Evolutionary conservation across 2,888 invertebrate genomes (phyloP), one percentile per base, ranked within the genome.

Genomic region (Drosophila lutescens): DNA sequence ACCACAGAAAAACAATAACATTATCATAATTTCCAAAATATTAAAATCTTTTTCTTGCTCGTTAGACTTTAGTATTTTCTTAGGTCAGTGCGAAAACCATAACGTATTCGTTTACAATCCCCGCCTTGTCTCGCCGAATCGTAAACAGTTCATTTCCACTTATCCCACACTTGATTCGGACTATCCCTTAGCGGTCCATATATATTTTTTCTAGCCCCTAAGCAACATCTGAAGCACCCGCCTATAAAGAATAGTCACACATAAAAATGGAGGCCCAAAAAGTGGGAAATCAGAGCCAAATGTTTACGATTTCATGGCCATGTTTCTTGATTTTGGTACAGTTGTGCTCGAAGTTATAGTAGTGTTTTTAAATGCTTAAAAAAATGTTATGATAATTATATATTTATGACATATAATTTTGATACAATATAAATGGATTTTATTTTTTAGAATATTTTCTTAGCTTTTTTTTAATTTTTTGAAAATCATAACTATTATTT

Each of bases 241-340:
- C n/a, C 65, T 26, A 66, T 66, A 66, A 66, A 66, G 65, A 66
- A 66, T 34, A 66, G 67, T 54, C 67, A 34, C 67, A 47, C 74
- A 67, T 61, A 67, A 56, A 67, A 54, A 44, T 32, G 26, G 43
- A 10, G 30, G 41, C 41, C 46, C 12, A 13, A 56, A 40, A 34
- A 23, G 32, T 23, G 13, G 58, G 32, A 61, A 85, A 82, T 77
- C 80, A 61, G 53, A 65, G 56, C 66, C 59, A 79, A 82, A 72
- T 77, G 79, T 82, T 82, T 82, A 75, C 82, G 77, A 77, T 79
- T 82, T 79, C 75, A 81, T 67, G 50, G 66, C 49, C 58, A 47
- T 79, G 71, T 70, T 50, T 55, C 38, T 44, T 47, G 46, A 60
- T 43, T 50, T 54, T 32, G 2, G 2, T 6, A 47, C 47, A 32